Evolutionary conservation across 2,797 vertebrate species (phyloP), one percentile per base, ranked within the genome.

Genomic region (Lepus townsendii): DNA sequence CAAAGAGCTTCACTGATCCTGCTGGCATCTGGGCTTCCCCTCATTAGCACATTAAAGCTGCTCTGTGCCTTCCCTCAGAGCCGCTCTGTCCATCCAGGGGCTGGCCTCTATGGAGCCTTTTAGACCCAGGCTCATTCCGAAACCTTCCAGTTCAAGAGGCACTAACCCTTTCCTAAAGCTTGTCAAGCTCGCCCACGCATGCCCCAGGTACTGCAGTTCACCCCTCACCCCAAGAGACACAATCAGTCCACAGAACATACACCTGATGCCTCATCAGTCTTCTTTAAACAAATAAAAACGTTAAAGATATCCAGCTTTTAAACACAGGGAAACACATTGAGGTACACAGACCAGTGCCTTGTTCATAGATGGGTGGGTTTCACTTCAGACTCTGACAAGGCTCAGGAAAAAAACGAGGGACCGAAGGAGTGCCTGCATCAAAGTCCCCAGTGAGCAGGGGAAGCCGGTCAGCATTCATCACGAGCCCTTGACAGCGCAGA

Each of bases 11-110:
- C 97, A 98, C 98, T 98, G 97, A 98, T 98, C 10, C 80, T 90
- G 65, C 96, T 87, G 97, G 98, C 98, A 98, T 98, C 98, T 98
- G 98, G 98, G 97, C 98, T 98, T 96, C 96, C 97, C 96, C 98
- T 98, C 97, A 98, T 98, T 98, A 98, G 98, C 98, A 98, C 98
- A 98, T 98, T 98, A 98, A 98, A 98, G 98, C 98, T 95, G 96
- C 97, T 98, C 98, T 97, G 98, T 98, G 97, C 97, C 97, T 98
- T 97, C 97, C 94, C 97, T 98, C 98, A 97, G 97, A 98, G 97
- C 97, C 35, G 92, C 98, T 98, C 98, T 98, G 98, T 98, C 98
- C 97, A 97, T 97, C 97, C 50, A 87, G 83, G 96, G 89, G 88
- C 82, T 90, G 60, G 96, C 91, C 96, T 98, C 98, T 98, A 91